A percentile compares a stretch with the other conserved stretches of the same genome.
Conservation (phyloP, 2,888 invertebrate species). For the Drosophila gaucha region DNA sequence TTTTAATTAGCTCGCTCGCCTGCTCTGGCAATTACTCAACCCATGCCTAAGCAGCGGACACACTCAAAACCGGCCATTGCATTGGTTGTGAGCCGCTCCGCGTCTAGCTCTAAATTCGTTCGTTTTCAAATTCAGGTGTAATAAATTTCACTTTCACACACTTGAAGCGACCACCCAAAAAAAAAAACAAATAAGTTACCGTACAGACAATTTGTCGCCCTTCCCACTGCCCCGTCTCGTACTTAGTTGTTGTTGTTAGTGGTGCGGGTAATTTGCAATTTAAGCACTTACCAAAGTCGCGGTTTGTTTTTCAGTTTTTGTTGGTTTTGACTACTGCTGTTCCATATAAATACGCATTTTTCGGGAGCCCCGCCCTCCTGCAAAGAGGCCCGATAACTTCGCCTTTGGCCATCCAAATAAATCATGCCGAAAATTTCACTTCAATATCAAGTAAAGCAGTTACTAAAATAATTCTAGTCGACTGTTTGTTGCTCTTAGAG, state of each 20-base stretch:
- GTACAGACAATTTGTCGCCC: constrained; percentile 32
- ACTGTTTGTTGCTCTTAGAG: constrained; percentile 31
- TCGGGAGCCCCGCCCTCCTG: constrained; percentile 4
- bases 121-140: constrained; percentile 61
- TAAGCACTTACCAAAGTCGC: constrained; percentile 28
- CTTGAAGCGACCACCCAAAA: constrained; percentile 61
- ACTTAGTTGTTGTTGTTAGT: constrained; percentile 12
- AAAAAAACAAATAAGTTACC: constrained; percentile 13
- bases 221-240: constrained; percentile 9
- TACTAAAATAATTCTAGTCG: constrained; percentile 7
- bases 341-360: constrained; percentile 65
- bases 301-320: constrained; percentile 10
- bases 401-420: constrained; percentile 43
- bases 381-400: constrained; percentile 2
- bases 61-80: constrained; percentile 15
- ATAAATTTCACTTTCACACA: constrained; percentile 80
- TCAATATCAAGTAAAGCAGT: constrained; percentile 25
- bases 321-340: constrained; percentile 44
- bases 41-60: constrained; percentile 7
- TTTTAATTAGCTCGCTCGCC: constrained; percentile 55
- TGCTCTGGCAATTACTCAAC: constrained; percentile 51
- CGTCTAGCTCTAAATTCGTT: constrained; percentile 62
- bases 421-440: constrained; percentile 70
- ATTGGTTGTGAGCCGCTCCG: constrained; percentile 21
- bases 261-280: constrained; percentile 62